phyloP scores from a whole-genome alignment of 2,797 vertebrate genomes.

The Myotis daubentonii region DNA sequence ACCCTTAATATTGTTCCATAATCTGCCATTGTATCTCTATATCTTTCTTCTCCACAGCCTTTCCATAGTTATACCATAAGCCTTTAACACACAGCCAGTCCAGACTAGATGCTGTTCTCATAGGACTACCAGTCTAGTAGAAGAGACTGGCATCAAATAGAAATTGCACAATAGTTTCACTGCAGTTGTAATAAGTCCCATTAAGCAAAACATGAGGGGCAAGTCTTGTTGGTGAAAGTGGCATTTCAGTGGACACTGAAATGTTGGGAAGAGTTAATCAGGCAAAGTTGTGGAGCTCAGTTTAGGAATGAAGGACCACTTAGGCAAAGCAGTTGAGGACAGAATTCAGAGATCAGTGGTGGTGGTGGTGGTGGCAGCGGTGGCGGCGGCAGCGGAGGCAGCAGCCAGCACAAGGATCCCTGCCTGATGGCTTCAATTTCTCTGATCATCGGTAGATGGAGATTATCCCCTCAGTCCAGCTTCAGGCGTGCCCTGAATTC shows the following conservation, averaged over 20 bases:
- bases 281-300: not conserved
- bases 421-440: not conserved
- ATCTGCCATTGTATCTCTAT: not conserved
- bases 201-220: not conserved
- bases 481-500: not conserved
- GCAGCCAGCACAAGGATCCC: not conserved
- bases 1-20: not conserved
- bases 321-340: not conserved
- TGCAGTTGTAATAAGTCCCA: not conserved
- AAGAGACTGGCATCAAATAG: not conserved
- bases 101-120: not conserved
- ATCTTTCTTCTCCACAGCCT: not conserved
- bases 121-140: not conserved
- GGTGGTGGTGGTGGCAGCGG: not conserved
- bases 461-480: too few relatives aligned
- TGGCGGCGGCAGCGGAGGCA: rapidly evolving
- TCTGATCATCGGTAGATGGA: too few relatives aligned
- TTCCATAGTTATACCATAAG: not conserved
- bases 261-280: not conserved
- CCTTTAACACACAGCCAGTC: not conserved
- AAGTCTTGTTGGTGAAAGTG: not conserved
- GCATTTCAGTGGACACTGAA: not conserved
- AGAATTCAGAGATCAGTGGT: not conserved
- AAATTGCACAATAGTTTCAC: not conserved
- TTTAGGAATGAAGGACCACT: not conserved